Evolutionary conservation across 2,888 invertebrate genomes (phyloP).

Genomic region (Chorisops tibialis): DNA sequence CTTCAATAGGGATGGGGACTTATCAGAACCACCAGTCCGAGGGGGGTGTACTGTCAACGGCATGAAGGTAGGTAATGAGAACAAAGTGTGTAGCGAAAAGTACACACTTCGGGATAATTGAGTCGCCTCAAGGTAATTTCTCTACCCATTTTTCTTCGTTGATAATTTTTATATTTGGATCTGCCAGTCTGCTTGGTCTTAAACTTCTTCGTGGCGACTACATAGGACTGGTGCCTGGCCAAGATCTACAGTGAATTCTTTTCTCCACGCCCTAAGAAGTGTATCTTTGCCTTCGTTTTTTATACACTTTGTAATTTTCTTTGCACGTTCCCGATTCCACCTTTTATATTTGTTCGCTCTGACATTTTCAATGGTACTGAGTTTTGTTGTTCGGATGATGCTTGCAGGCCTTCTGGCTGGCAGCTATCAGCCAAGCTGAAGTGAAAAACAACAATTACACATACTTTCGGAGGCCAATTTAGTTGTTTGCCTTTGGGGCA

Average conservation of each 20-base stretch:
- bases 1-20: neutral
- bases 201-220: too few relatives aligned
- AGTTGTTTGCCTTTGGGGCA: constrained; percentile 10
- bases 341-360: constrained; percentile 14
- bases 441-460: constrained; percentile 20
- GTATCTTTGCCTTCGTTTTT: neutral
- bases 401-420: neutral
- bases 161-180: constrained; percentile 22
- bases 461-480: constrained; percentile 9
- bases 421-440: neutral
- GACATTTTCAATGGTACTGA: constrained; percentile 8
- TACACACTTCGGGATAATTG: constrained; percentile 30
- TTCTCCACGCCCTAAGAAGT: constrained; percentile 8
- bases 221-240: neutral
- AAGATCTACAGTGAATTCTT: neutral
- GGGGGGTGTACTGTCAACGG: constrained; percentile 4
- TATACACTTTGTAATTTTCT: constrained; percentile 3
- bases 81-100: constrained; percentile 27
- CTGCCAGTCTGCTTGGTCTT: constrained; percentile 9
- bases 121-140: constrained; percentile 27
- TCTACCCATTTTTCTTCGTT: constrained; percentile 6
- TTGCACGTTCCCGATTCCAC: neutral
- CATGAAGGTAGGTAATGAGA: neutral
- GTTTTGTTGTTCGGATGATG: neutral
- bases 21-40: neutral